Evolutionary conservation across 1,140 invertebrate species (phyloP).

Genomic region (Plutomurus gul): DNA sequence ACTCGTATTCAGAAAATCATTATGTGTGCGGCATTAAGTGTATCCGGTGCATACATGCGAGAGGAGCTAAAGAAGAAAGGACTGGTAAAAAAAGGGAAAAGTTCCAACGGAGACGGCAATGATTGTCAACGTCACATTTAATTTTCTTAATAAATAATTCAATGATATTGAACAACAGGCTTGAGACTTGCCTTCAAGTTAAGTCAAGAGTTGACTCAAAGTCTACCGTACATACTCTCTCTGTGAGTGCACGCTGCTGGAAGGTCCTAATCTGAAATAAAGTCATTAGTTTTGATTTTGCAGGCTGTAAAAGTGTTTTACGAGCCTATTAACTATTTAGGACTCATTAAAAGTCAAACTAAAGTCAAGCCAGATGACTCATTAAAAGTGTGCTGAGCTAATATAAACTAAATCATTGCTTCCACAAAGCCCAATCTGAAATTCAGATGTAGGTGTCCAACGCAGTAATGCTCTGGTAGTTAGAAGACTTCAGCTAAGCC

Average conservation of each 20-base stretch:
- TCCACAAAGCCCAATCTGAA: neutral
- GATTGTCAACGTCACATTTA: conserved; percentile 16
- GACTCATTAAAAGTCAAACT: conserved; percentile 29
- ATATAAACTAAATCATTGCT: neutral
- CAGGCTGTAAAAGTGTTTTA: conserved; percentile 21
- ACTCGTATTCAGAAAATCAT: too few species aligned
- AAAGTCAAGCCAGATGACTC: conserved; percentile 25
- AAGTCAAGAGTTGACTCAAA: too few species aligned
- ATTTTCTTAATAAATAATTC: conserved; percentile 26
- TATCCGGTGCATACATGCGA: too few species aligned
- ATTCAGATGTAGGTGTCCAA: too few species aligned
- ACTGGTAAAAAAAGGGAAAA: too few species aligned
- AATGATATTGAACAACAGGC: conserved; percentile 20
- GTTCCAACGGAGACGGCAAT: neutral
- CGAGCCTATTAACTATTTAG: conserved; percentile 13
- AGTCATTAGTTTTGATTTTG: conserved; percentile 30
- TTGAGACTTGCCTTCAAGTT: neutral
- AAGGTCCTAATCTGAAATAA: conserved; percentile 13
- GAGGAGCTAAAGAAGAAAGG: too few species aligned
- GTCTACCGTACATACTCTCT: neutral
- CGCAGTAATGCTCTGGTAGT: too few species aligned
- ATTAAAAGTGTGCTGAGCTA: conserved; percentile 24
- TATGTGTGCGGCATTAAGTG: too few species aligned
- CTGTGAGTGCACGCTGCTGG: neutral
- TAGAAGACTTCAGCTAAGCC: too few species aligned